Evolutionary conservation across 2,797 vertebrate species (phyloP).

Genomic region (Buphagus erythrorhynchus): DNA sequence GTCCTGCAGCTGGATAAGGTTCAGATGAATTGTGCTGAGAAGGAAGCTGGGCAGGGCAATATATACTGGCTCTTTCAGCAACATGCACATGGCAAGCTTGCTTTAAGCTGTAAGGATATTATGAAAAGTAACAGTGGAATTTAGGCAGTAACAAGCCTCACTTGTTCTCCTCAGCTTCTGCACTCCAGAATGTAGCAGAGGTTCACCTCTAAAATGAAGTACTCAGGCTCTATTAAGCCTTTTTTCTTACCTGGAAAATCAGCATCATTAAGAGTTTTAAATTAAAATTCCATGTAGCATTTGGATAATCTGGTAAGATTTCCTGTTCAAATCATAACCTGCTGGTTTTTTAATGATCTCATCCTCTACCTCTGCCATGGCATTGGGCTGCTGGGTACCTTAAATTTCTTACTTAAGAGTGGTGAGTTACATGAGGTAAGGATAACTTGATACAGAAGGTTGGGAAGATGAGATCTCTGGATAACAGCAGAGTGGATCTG

Average conservation of each 20-base stretch:
- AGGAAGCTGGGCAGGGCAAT: background rate
- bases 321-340: background rate
- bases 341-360: background rate
- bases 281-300: background rate
- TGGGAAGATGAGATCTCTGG: background rate
- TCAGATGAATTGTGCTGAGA: background rate
- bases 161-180: background rate
- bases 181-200: background rate
- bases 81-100: accelerated
- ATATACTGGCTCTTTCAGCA: background rate
- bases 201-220: background rate
- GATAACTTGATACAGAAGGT: background rate
- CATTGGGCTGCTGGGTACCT: background rate
- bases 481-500: background rate
- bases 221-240: background rate
- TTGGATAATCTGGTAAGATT: background rate
- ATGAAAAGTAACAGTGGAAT: background rate
- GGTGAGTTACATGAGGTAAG: background rate
- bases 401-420: background rate
- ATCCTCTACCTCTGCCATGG: background rate
- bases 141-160: background rate
- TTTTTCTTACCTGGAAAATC: background rate
- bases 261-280: background rate
- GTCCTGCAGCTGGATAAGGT: background rate
- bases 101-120: background rate